phyloP scores from a whole-genome alignment of 2,888 invertebrate species.

The Pherbina coryleti region DNA sequence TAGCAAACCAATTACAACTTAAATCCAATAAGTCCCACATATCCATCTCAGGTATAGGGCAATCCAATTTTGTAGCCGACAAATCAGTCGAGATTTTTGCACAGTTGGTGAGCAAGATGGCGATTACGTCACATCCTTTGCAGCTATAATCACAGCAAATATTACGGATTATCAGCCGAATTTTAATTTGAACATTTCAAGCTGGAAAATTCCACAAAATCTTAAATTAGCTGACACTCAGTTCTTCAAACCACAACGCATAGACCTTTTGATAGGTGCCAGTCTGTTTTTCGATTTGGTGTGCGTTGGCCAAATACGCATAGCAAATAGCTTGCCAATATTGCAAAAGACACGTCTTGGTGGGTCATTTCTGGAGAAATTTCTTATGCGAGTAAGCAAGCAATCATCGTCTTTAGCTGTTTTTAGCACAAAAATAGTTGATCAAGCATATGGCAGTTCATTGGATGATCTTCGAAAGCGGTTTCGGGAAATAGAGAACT shows the following conservation, averaged over 20 bases:
- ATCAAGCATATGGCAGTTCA: no score
- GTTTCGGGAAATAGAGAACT: no score
- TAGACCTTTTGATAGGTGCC: conserved; percentile 33
- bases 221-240: conserved; percentile 28
- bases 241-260: conserved; percentile 28
- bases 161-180: no score
- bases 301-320: no score
- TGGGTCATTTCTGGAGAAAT: conserved; percentile 46
- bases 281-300: no score
- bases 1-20: conserved; percentile 40
- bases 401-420: no score
- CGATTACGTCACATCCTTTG: conserved; percentile 21
- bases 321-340: no score
- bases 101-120: conserved; percentile 34
- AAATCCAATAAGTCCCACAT: conserved; percentile 27
- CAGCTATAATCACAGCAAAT: conserved; percentile 34
- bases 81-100: conserved; percentile 36
- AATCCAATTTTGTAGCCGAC: conserved; percentile 38
- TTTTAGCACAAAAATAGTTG: no score
- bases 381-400: conserved; percentile 40
- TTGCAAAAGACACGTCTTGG: no score
- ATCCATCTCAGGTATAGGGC: conserved; percentile 41
- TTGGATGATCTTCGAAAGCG: no score
- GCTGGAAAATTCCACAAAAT: conserved; percentile 40
- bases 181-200: conserved; percentile 35